Conservation (phyloP, 2,888 invertebrate genomes). For the Macropis europaea region DNA sequence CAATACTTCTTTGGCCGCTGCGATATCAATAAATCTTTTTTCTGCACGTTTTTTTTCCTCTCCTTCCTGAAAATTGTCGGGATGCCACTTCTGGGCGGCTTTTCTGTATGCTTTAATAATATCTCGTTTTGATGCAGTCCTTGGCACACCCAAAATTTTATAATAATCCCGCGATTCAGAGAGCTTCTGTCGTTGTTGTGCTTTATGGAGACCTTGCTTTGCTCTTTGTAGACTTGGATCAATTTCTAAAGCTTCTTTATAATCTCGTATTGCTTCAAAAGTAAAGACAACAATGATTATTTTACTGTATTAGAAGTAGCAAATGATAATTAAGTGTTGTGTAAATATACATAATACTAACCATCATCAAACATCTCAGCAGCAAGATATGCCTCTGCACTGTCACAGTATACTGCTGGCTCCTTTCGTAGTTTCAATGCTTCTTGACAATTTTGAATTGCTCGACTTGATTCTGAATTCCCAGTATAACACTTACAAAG, state of each 20-base stretch:
- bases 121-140: conserved; percentile 94
- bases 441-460: conserved; percentile 88
- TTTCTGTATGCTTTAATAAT: conserved; percentile 98
- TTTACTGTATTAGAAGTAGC: not conserved
- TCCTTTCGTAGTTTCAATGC: conserved; percentile 90
- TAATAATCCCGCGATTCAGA: conserved; percentile 97
- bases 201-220: conserved; percentile 92
- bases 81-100: conserved; percentile 99
- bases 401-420: conserved; percentile 91
- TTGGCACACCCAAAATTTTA: conserved; percentile 95
- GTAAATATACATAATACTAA: conserved; percentile 71
- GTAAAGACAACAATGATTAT: conserved; percentile 4
- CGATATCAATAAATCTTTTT: conserved; percentile 98
- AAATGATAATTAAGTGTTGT: not conserved
- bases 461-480: conserved; percentile 87
- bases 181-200: conserved; percentile 95
- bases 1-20: conserved; percentile 98
- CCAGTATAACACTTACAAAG: conserved; percentile 90
- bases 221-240: conserved; percentile 91
- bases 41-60: conserved; percentile 97
- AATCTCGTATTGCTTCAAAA: conserved; percentile 89
- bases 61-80: conserved; percentile 93
- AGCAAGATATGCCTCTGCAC: conserved; percentile 94
- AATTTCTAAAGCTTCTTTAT: conserved; percentile 90
- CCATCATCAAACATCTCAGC: conserved; percentile 96